Evolutionary conservation across 2,888 invertebrate genomes (phyloP), one percentile per base, ranked within the genome.

Genomic region (Auanema freiburgensis): DNA sequence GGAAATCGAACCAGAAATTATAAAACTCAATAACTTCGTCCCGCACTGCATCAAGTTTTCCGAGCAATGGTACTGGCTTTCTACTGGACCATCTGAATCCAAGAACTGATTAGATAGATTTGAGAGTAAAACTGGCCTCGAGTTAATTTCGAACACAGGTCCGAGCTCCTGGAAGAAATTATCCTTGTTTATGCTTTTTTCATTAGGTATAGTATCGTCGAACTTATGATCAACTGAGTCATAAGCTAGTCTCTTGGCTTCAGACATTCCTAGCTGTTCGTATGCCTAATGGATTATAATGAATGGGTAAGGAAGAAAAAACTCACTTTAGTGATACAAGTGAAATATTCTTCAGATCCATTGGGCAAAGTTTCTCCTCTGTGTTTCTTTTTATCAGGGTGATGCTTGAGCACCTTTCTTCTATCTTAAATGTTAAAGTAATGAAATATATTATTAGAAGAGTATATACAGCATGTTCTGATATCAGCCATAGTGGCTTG

Each of bases 141-240:
- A 80, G 81, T 88, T 88, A 57, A 84, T 73, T 67, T 85, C 85
- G 83, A 88, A 88, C 8, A 85, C 85, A 2, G 86, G 85, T 4
- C 74, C 76, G 76, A 88, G 86, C 6, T 85, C 83, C 69, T 84
- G 79, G 80, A 88, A 93, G 85, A 93, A 95, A 79, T 91, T 89
- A 78, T 89, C 89, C 82, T 60, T 57, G 41, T 66, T 75, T 10
- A 81, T 64, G 12, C 67, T 63, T 67, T 88, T 88, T 58, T 88
- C 88, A 2, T 89, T 87, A 1, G 97, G 97, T 56, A 95, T 86
- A 46, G 88, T 87, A 83, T 98, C 92, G 83, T 94, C 93, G 85
- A 97, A 93, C 69, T 90, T 89, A 0, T 93, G 93, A 86, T 99
- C 98, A 50, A 98, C 90, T 6, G 96, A 97, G 86, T 99, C 98